Evolutionary conservation across 2,797 vertebrate species (phyloP), one percentile per base, ranked within the genome.

Genomic region (Emydoidea blandingii): DNA sequence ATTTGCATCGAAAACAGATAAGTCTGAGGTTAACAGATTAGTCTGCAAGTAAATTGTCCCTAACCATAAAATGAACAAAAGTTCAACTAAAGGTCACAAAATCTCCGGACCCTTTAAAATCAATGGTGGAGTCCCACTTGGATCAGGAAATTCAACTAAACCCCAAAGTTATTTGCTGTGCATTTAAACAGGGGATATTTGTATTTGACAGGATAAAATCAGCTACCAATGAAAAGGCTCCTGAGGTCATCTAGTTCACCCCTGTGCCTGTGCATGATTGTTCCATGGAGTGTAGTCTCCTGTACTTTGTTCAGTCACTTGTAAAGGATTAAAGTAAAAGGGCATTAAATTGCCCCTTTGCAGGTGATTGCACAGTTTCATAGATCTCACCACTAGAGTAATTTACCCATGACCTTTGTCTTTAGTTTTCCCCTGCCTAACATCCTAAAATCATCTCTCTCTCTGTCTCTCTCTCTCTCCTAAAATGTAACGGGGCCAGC

Each of bases 261-360:
- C 37, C 37, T 37, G n/a, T 21, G 34, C 18, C 62, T 65, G 65
- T 12, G 50, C 37, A 80, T 89, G 80, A 74, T 94, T 95, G 85
- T 85, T 89, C 62, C 85, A 87, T 44, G 88, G 94, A 95, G 21
- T 91, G 52, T 59, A 65, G 91, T 95, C 47, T 37, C 62, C n/a
- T 87, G 94, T 94, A 94, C 95, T 97, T 97, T 96, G 92, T 87
- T 95, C 95, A 91, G 29, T 85, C 34, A 79, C 29, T 90, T 96
- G 65, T 11, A 94, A 91, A 91, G 65, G 92, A 85, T 82, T 74
- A 53, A 91, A 88, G 84, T 16, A 85, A 82, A 92, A 93, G 37
- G 1, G 19, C 81, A 8, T 59, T 65, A 87, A 37, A 53, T 56
- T 68, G 49, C n/a, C 80, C 80, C 79, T 87, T 93, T 91, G 53